A percentile compares a stretch with the other conserved stretches of the same genome.
Conservation (phyloP, 2,797 vertebrate genomes). For the Gobio occitaniae region DNA sequence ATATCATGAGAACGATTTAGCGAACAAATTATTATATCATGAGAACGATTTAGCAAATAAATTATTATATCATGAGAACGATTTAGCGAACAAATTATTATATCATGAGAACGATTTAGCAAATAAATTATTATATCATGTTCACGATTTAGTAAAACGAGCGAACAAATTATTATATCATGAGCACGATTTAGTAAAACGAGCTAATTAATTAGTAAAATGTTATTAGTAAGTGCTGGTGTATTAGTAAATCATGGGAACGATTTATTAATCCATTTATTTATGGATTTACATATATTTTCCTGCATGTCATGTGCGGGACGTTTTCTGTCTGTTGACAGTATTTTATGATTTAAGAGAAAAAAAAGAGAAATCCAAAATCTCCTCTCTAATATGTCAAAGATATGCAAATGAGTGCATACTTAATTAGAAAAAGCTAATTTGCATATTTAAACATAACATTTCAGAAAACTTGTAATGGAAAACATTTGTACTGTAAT, state of each 20-base stretch:
- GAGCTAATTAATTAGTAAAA: neutral
- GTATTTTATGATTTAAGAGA: neutral
- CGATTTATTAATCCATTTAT: no score
- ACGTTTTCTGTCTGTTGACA: neutral
- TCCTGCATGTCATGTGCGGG: neutral
- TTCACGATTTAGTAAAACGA: neutral
- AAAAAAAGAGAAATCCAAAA: neutral
- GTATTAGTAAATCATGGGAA: neutral
- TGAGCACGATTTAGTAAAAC: no score
- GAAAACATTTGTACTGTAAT: neutral
- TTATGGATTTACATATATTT: no score
- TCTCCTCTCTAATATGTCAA: neutral
- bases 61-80: no score
- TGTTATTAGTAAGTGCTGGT: no score
- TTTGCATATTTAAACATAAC: slow-evolving; percentile 3
- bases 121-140: no score
- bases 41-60: no score
- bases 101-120: no score
- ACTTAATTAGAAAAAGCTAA: neutral
- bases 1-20: no score
- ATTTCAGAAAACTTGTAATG: neutral
- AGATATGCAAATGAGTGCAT: neutral
- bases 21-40: no score
- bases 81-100: no score
- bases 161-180: neutral